phyloP scores from a whole-genome alignment of 2,797 vertebrate genomes.

The Erethizon dorsatum region DNA sequence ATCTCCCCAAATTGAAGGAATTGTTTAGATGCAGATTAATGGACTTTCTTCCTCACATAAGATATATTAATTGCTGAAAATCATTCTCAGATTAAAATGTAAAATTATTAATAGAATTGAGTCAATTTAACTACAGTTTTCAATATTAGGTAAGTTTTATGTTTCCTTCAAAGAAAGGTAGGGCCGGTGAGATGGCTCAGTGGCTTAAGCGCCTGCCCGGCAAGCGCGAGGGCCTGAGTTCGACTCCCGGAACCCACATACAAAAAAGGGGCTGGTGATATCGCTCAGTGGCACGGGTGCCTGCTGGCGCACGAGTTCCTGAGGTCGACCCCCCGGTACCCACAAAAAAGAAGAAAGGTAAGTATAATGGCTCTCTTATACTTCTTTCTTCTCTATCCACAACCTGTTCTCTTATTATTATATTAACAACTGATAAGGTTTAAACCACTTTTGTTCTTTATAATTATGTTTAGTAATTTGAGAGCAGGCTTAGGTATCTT shows the following conservation, averaged over 20 bases:
- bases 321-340: too few relatives aligned
- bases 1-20: neutral
- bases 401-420: neutral
- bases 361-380: neutral
- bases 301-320: too few relatives aligned
- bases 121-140: neutral
- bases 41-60: neutral
- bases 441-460: neutral
- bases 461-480: neutral
- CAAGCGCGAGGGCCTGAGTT: too few relatives aligned
- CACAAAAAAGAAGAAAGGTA: neutral
- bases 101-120: slow-evolving; percentile 5
- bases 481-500: neutral
- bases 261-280: too few relatives aligned
- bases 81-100: neutral
- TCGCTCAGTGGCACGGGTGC: too few relatives aligned
- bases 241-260: too few relatives aligned
- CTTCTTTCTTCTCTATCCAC: neutral
- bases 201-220: too few relatives aligned
- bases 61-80: neutral
- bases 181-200: too few relatives aligned
- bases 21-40: neutral
- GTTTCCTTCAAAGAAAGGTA: too few relatives aligned
- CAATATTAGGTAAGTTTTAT: neutral
- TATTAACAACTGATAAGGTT: neutral